A percentile compares a stretch with the other conserved stretches of the same genome.
These are phyloP conservation scores for Ferrisia virgata DNA, from an alignment of 2,888 invertebrate genomes.

Conservation along the genomic window DNA sequence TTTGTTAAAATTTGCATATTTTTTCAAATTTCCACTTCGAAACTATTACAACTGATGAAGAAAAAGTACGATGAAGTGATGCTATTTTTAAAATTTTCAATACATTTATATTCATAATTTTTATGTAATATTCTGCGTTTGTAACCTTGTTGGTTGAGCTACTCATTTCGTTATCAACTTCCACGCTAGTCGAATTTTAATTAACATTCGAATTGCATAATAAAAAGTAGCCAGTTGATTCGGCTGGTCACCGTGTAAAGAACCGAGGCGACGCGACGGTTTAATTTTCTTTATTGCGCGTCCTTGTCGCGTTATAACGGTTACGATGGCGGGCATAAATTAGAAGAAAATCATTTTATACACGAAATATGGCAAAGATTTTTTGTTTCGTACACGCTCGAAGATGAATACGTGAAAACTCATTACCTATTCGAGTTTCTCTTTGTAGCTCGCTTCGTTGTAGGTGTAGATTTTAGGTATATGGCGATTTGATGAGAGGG, in stretches of 20 bases:
- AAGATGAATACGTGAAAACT: not conserved
- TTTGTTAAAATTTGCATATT: no score
- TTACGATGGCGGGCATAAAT: not conserved
- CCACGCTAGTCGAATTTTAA: not conserved
- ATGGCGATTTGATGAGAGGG: not conserved
- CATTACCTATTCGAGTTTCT: not conserved
- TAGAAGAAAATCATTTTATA: not conserved
- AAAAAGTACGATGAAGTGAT: no score
- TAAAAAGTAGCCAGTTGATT: not conserved
- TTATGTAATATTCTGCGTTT: not conserved
- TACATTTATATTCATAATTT: no score
- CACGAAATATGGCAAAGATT: not conserved
- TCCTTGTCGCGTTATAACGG: not conserved
- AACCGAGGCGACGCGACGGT: not conserved
- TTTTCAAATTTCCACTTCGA: no score
- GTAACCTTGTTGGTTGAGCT: not conserved
- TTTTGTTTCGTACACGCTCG: not conserved
- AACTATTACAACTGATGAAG: no score
- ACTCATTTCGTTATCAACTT: not conserved
- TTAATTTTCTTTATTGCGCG: not conserved
- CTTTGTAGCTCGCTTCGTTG: not conserved
- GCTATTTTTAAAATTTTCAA: no score
- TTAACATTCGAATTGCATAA: slow-evolving; percentile 1
- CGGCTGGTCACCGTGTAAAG: not conserved
- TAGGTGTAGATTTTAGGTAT: no score